Base-by-base conservation (phyloP, 1,140 invertebrate species). In the Glossosoma conforme region DNA sequence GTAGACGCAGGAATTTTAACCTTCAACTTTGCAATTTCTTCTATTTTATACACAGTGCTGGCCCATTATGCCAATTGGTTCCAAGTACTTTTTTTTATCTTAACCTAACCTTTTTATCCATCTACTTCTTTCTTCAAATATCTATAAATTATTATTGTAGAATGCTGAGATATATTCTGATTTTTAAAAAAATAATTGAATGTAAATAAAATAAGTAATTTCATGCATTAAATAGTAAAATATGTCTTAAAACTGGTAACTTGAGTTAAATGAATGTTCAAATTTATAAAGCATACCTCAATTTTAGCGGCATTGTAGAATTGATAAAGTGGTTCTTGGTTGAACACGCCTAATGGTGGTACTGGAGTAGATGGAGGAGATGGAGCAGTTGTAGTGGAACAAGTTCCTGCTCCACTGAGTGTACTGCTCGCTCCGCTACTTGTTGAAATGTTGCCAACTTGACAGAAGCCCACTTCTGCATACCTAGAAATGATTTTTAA, bases 271-370 rank as follows among this genome's bases (percentile, higher is more conserved):
- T 8, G 6, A n/a, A 28, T 28, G 6, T 8, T 28, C 6, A 28
- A 28, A 8, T 28, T 8, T 8, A 28, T n/a, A 18, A 56, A 32
- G 59, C 59, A 71, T 66, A 85, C 83, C 75, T 88, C 81, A 49
- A 84, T 75, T 60, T 89, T 83, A 44, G 82, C 82, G 10, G 85
- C 87, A 52, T 86, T 84, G 67, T 93, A 94, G 69, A 93, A 93
- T 64, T 94, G 91, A 66, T 94, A 94, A 14, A 94, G 76, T 0
- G 90, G 91, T 61, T 94, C 90, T 65, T 92, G 77, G 9, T 72
- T 74, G 65, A 80, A 80, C 5, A 53, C 46, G 1, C 69, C 70
- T 10, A 70, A 61, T 10, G 53, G 52, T 6, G 43, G 52, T 14
- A 18, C 22, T 1, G 66, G 70, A 20, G 68, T 71, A 13, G 67